Base-by-base conservation (phyloP, 2,113 vertebrate genomes). In the Noctilio leporinus region DNA sequence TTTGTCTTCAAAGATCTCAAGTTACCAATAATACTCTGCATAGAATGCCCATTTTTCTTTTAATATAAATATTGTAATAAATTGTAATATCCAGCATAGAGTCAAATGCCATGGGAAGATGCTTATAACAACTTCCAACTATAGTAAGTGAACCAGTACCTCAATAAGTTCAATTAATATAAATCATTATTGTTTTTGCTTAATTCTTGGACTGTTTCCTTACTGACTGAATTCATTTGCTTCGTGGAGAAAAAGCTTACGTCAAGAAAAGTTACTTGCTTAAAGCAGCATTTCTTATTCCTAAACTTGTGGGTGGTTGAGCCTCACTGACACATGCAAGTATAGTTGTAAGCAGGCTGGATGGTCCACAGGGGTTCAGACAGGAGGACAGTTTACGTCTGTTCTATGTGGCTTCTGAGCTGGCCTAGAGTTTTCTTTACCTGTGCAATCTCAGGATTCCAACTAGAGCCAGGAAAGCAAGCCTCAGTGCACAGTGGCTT, bases 21-120 rank as follows among this genome's bases (percentile, higher is more conserved):
- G 0, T 88, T 57, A 35, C 12, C 24, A 64, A n/a, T 4, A 90
- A 19, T 4, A 64, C 40, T 91, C 9, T 95, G 6, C 12, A 70
- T 69, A 88, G 90, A 75, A 87, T 76, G 5, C 62, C 10, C 28
- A 70, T 81, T 69, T 92, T 16, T 80, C n/a, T 70, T 95, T 83
- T 76, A 22, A 7, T 76, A 81, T 85, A 51, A 75, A 62, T 2
- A 55, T 26, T 22, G 40, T 22, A 57, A 69, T 53, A 72, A 43
- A 53, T 77, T 76, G 91, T 89, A 94, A 76, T 10, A 73, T 43
- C 17, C 22, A 33, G 7, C 5, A 16, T 8, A 89, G 17, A 69
- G 73, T 19, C 19, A 28, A 51, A 55, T 67, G 15, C 10, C 17
- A 1, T 28, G 88, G 19, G 20, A 43, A 82, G 78, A 59, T 85